Evolutionary conservation across 2,888 invertebrate genomes (phyloP).

Genomic region (Neoscelio sp.): DNA sequence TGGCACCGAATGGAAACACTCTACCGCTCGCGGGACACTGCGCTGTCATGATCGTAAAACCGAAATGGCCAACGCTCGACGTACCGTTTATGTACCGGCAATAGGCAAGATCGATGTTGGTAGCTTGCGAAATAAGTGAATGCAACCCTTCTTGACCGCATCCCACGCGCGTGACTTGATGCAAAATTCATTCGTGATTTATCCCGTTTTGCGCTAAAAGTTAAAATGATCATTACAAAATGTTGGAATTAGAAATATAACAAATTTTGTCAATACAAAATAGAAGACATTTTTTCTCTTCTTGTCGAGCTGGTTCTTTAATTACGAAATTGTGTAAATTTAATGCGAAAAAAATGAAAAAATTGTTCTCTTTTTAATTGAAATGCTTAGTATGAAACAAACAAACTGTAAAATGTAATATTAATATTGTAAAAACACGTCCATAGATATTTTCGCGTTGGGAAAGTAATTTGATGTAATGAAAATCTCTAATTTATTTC

Average conservation of each 20-base stretch:
- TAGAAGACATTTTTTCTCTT: too few species aligned
- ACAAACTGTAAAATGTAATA: too few species aligned
- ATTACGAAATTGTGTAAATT: too few species aligned
- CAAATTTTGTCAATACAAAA: too few species aligned
- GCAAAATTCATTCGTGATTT: constrained; percentile 45
- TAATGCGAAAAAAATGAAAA: too few species aligned
- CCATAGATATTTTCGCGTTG: constrained; percentile 23
- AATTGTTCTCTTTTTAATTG: too few species aligned
- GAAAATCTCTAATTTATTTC: constrained; percentile 64
- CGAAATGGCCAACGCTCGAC: constrained; percentile 65
- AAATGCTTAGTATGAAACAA: too few species aligned
- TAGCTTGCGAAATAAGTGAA: constrained; percentile 63
- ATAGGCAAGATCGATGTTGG: constrained; percentile 75
- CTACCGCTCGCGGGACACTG: constrained; percentile 68
- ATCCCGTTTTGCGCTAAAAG: background rate
- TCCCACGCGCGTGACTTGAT: constrained; percentile 53
- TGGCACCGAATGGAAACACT: constrained; percentile 45
- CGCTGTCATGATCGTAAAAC: constrained; percentile 76
- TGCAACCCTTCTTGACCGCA: constrained; percentile 47
- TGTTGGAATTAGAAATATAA: too few species aligned
- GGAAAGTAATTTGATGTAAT: constrained; percentile 49
- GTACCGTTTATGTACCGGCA: constrained; percentile 49
- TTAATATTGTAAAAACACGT: too few species aligned
- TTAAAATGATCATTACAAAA: background rate
- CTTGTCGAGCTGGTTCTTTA: too few species aligned